Conservation (phyloP, 2,888 invertebrate genomes). For the Aspidiotus destructor region DNA sequence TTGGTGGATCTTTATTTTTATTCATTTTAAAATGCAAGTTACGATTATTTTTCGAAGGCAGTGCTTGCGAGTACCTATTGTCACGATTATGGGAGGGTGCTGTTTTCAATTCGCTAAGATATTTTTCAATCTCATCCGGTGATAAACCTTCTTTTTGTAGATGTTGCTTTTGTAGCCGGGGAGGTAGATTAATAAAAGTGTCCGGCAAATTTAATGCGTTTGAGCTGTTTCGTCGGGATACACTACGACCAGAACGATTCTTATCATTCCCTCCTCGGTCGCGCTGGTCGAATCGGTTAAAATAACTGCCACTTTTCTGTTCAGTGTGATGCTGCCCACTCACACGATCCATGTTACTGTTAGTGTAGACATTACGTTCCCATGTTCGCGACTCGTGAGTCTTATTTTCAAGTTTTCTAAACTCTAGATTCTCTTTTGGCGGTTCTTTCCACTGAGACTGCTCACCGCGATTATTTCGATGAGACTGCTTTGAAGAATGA, state of each 20-base stretch:
- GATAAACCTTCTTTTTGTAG: slow-evolving; percentile 15
- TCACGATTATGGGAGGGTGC: slow-evolving; percentile 3
- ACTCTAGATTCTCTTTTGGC: slow-evolving; percentile 16
- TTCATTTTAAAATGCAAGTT: slow-evolving; percentile 18
- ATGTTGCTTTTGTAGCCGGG: slow-evolving; percentile 14
- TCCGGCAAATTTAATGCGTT: slow-evolving; percentile 17
- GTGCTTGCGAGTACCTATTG: slow-evolving; percentile 22
- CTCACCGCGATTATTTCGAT: slow-evolving; percentile 10
- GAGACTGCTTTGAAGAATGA: slow-evolving; percentile 8
- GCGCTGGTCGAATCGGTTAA: slow-evolving; percentile 13
- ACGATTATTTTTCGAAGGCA: slow-evolving; percentile 21
- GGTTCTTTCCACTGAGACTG: slow-evolving; percentile 22
- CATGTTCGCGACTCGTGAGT: slow-evolving; percentile 7
- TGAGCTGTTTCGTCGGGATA: slow-evolving; percentile 21
- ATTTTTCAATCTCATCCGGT: slow-evolving; percentile 22
- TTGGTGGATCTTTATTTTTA: slow-evolving; percentile 9
- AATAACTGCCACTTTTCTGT: slow-evolving; percentile 11
- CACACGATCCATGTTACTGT: background rate
- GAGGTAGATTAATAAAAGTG: slow-evolving; percentile 8
- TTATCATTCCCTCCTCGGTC: slow-evolving; percentile 21
- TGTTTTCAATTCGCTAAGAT: slow-evolving; percentile 6
- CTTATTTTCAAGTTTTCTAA: slow-evolving; percentile 6
- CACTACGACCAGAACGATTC: slow-evolving; percentile 9
- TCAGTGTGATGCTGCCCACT: slow-evolving; percentile 14
- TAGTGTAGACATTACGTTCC: background rate